Base-by-base conservation (phyloP, 2,888 invertebrate genomes). In the Chalcis sispes region DNA sequence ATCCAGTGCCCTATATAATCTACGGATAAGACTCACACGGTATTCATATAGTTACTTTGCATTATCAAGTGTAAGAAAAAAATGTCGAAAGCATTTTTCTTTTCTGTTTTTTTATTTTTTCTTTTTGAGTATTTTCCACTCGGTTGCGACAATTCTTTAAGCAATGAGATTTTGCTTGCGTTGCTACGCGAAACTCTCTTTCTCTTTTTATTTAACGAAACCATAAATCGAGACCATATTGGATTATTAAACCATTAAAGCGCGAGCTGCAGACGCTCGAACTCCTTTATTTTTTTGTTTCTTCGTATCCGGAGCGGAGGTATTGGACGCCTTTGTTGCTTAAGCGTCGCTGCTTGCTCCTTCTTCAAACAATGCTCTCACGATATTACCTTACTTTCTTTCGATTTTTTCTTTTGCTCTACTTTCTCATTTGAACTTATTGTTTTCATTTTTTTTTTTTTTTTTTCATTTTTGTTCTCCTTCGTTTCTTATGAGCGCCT, bases 181-280 rank as follows among this genome's bases (percentile, higher is more conserved):
- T 25, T 25, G 29, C 48, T 23, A 2, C 61, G 2, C 29, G 25
- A 8, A 48, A 65, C 50, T 50, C 50, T 25, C 27, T 25, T 50
- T 13, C 1, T 20, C n/a, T 36, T 27, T 66, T 54, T 29, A 20
- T 18, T 2, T 2, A 20, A 2, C 20, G 36, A 18, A 42, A 48
- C 29, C 48, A 48, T 48, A 62, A 62, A 62, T 62, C 27, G 48
- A 23, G 8, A n/a, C 25, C 48, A 15, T 62, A 62, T 42, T 65
- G 50, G 50, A 50, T 52, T 65, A 65, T 65, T 65, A 65, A 65
- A 36, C 20, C 64, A 23, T 50, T 65, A 32, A 50, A 65, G 36
- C 32, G 32, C 13, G 62, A 46, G 48, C n/a, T 48, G 27, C 18
- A 20, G 61, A 61, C 48, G 62, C 15, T n/a, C 15, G 7, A 59